Base-by-base conservation (phyloP, 2,113 vertebrate species). In the Dromas ardeola region DNA sequence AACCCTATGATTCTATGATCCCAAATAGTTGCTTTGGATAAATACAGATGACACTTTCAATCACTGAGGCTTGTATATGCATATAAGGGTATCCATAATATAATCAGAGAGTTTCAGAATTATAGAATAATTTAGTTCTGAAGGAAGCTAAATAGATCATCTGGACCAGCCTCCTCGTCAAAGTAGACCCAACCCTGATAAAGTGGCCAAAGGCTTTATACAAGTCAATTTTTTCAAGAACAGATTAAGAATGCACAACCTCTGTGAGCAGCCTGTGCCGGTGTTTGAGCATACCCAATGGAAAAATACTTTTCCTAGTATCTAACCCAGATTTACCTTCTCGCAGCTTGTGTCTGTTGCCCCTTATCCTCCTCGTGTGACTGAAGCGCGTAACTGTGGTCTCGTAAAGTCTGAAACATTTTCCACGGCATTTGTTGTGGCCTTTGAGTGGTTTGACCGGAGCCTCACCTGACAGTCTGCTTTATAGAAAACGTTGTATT, bases 311-410 rank as follows among this genome's bases (percentile, higher is more conserved):
- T 73, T 47, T 59, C 9, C 38, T 69, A 21, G 9, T 32, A 40
- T 16, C 52, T 56, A 38, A 73, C 9, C 8, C 3, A 10, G 8
- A 16, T 81, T 86, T 55, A 11, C 32, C 14, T 19, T 36, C 42
- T 56, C 50, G 30, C 16, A 61, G 3, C 14, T 69, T 40, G 21
- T 52, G 32, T 53, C 49, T 13, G 5, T 43, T 19, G 30, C 3
- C 11, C 14, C 20, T 88, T 19, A 61, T 9, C 65, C 21, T 77
- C 0, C 0, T 56, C 0, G 0, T 36, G 23, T 67, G 49, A 83
- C 8, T 5, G 12, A 43, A 43, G 7, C 10, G 8, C 0, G 0
- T 6, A 49, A 49, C 2, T 27, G 2, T 27, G 32, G 26, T 21
- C 43, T 77, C 6, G 4, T 26, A 12, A 17, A 67, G 11, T 13